phyloP scores from a whole-genome alignment of 2,888 invertebrate genomes.

The Tenthredo amoena region DNA sequence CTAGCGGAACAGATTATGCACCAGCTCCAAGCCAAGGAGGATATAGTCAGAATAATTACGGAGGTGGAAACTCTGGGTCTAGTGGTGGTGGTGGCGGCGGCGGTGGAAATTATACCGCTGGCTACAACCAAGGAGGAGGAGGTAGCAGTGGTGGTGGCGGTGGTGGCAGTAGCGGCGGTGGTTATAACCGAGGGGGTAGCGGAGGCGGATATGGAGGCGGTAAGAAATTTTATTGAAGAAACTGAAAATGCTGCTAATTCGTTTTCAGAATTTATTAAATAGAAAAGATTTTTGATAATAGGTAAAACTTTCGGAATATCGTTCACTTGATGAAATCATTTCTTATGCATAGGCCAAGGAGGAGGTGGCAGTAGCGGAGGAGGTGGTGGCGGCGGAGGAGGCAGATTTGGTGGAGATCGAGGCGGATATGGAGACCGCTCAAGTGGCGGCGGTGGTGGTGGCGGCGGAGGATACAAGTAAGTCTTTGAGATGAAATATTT shows the following conservation, averaged over 20 bases:
- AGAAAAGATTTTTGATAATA: not conserved
- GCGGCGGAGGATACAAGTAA: slow-evolving; percentile 76
- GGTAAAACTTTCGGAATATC: not conserved
- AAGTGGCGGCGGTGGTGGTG: slow-evolving; percentile 66
- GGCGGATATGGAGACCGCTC: slow-evolving; percentile 78
- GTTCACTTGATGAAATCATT: not conserved
- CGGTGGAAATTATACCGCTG: slow-evolving; percentile 69
- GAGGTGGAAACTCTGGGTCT: slow-evolving; percentile 56
- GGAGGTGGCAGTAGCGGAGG: slow-evolving; percentile 70
- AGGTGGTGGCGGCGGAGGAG: slow-evolving; percentile 68
- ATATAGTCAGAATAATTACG: slow-evolving; percentile 71
- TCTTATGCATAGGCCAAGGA: slow-evolving; percentile 78
- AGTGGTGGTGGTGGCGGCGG: slow-evolving; percentile 9
- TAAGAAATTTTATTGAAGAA: slow-evolving; percentile 45
- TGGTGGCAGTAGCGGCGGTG: slow-evolving; percentile 76
- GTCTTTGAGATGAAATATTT: slow-evolving; percentile 63
- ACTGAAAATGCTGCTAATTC: not conserved
- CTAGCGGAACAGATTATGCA: slow-evolving; percentile 68
- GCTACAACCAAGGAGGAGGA: slow-evolving; percentile 79
- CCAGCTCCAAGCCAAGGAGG: slow-evolving; percentile 68
- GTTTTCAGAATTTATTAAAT: not conserved
- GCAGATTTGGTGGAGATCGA: slow-evolving; percentile 77
- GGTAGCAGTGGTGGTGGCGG: slow-evolving; percentile 77
- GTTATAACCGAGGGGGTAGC: slow-evolving; percentile 77
- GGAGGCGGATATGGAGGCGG: slow-evolving; percentile 66